Evolutionary conservation across 2,888 invertebrate species (phyloP).

Genomic region (Bibio marci): DNA sequence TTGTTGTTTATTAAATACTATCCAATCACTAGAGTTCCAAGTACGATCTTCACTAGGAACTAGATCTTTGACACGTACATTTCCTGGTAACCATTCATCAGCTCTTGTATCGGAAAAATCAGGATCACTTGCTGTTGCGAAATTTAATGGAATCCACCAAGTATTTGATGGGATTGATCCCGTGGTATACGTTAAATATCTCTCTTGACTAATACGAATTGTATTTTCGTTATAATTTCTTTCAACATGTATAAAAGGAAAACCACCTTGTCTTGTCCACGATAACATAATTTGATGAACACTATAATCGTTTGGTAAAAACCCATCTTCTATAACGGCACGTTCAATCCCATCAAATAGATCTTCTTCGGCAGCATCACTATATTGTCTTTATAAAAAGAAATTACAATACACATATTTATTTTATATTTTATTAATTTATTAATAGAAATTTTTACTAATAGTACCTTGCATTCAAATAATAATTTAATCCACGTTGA

Average conservation of each 20-base stretch:
- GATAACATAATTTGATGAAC: conserved; percentile 33
- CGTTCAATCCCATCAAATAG: conserved; percentile 20
- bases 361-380: conserved; percentile 20
- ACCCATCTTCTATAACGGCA: conserved; percentile 15
- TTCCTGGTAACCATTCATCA: conserved; percentile 8
- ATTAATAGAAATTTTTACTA: neutral
- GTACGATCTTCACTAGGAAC: neutral
- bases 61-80: neutral
- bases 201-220: neutral
- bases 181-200: neutral
- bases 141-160: conserved; percentile 25
- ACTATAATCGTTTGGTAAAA: conserved; percentile 8
- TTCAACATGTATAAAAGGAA: conserved; percentile 32
- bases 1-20: conserved; percentile 33
- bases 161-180: neutral
- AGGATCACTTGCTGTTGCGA: conserved; percentile 15
- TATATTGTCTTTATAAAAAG: conserved; percentile 19
- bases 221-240: neutral
- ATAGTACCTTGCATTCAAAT: conserved; percentile 27
- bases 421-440: neutral
- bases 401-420: conserved; percentile 6
- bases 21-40: conserved; percentile 20
- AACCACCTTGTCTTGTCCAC: conserved; percentile 38
- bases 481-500: conserved; percentile 33
- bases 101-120: conserved; percentile 21